Evolutionary conservation across 2,888 invertebrate genomes (phyloP), one percentile per base, ranked within the genome.

Genomic region (Acholoe squamosa): DNA sequence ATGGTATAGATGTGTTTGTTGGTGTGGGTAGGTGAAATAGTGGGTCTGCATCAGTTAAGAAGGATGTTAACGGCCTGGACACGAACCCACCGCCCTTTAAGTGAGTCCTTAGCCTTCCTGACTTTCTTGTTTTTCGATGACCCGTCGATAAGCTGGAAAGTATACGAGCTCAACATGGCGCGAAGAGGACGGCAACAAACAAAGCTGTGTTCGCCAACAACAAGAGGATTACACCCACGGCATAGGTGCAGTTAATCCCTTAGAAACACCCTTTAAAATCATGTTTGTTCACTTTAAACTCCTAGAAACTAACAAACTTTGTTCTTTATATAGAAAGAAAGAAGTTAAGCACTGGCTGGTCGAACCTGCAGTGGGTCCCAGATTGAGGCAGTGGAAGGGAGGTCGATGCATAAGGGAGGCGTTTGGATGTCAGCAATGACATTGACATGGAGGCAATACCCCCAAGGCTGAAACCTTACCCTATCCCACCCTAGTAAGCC

Each of bases 61-160:
- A 25, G 34, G 25, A 43, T 80, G 80, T 14, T 33, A 80, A 80
- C 80, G 80, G 34, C 80, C 7, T 5, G 34, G 33, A 34, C 5
- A 22, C 33, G 43, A 80, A 43, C 14, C 43, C 43, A 33, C 14
- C 43, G 3, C 80, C 34, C 14, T 16, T 80, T 43, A 80, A 33
- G 80, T 43, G 76, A 80, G 34, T 80, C 34, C 43, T 80, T 80
- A 80, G 43, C 19, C 28, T 22, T 10, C 34, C 33, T 34, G 80
- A n/a, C 80, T 25, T 80, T 80, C 34, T 80, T 80, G 80, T 80
- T 80, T 80, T 80, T 16, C 80, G 80, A 80, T 80, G 80, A 80
- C 80, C 80, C 43, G 43, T 33, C 80, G 80, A 80, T 80, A 80
- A 80, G 80, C 80, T n/a, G 22, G 33, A 43, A 43, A 43, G 80